Conservation (phyloP, 2,888 invertebrate genomes). For the Temnothorax rugatulus region DNA sequence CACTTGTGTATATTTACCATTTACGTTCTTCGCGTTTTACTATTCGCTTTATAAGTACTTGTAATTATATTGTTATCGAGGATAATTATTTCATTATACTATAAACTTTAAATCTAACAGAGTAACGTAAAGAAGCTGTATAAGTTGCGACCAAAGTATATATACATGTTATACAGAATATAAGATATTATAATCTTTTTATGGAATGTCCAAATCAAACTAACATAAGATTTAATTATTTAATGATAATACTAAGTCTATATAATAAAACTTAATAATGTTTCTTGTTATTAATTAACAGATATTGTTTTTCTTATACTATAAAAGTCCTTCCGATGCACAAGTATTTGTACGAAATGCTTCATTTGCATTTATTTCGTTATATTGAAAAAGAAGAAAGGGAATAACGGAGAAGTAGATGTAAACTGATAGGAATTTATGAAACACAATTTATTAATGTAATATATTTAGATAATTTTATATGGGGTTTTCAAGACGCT, state of each 20-base stretch:
- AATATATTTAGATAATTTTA: not conserved
- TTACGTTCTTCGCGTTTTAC: constrained; percentile 53
- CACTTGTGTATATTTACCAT: constrained; percentile 68
- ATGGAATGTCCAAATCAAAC: constrained; percentile 38
- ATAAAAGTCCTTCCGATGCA: not conserved
- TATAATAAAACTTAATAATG: constrained; percentile 42
- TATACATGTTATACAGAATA: constrained; percentile 37
- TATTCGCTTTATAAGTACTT: constrained; percentile 55
- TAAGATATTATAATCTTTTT: constrained; percentile 56
- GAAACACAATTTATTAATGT: not conserved
- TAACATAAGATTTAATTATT: constrained; percentile 45
- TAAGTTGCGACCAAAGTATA: constrained; percentile 68
- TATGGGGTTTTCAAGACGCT: constrained; percentile 7
- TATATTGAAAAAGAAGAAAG: not conserved
- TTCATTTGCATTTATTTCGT: not conserved
- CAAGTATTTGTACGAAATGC: not conserved
- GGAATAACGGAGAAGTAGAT: not conserved
- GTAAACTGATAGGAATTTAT: not conserved
- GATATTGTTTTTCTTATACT: not conserved
- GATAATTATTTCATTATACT: constrained; percentile 45
- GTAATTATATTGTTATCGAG: constrained; percentile 52
- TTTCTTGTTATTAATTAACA: constrained; percentile 42
- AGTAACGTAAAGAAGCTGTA: constrained; percentile 43
- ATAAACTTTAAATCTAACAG: constrained; percentile 34
- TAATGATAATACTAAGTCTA: constrained; percentile 31